phyloP scores from a whole-genome alignment of 2,113 vertebrate species.

The Nannobrachium achirus region DNA sequence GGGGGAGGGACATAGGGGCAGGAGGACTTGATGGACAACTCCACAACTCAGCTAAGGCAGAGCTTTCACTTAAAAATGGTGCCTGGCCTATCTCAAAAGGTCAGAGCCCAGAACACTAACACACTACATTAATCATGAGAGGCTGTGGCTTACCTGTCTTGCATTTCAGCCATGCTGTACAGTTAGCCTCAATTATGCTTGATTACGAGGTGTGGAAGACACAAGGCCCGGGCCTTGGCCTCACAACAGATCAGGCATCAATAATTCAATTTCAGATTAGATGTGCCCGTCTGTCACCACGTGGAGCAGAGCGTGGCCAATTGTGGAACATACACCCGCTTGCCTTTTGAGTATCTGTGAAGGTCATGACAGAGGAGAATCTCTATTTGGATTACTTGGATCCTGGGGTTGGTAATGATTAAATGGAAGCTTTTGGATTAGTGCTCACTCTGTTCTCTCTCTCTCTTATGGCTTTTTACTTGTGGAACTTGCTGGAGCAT shows the following conservation, averaged over 20 bases:
- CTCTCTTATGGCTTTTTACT: background rate
- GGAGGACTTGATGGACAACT: slow-evolving; percentile 80
- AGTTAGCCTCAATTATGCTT: slow-evolving; percentile 82
- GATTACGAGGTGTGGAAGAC: slow-evolving; percentile 82
- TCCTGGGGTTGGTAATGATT: background rate
- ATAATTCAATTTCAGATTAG: slow-evolving; percentile 76
- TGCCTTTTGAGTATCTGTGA: slow-evolving; percentile 10
- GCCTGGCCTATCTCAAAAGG: slow-evolving; percentile 84
- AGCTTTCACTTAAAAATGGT: slow-evolving; percentile 84
- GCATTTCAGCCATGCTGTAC: slow-evolving; percentile 74
- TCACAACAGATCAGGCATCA: slow-evolving; percentile 72
- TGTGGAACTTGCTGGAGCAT: background rate
- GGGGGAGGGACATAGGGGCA: slow-evolving; percentile 28
- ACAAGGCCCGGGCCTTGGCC: slow-evolving; percentile 26
- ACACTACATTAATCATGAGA: slow-evolving; percentile 83
- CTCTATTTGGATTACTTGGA: background rate
- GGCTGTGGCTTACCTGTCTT: slow-evolving; percentile 79
- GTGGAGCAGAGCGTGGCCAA: slow-evolving; percentile 7
- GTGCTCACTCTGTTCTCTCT: background rate
- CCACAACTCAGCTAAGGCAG: slow-evolving; percentile 70
- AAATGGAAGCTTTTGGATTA: background rate
- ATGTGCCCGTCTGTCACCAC: slow-evolving; percentile 56
- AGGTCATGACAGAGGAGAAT: background rate
- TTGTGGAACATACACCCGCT: background rate
- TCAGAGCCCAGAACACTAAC: slow-evolving; percentile 74